phyloP scores from a whole-genome alignment of 2,888 invertebrate species.

The Zaprionus lineosus region DNA sequence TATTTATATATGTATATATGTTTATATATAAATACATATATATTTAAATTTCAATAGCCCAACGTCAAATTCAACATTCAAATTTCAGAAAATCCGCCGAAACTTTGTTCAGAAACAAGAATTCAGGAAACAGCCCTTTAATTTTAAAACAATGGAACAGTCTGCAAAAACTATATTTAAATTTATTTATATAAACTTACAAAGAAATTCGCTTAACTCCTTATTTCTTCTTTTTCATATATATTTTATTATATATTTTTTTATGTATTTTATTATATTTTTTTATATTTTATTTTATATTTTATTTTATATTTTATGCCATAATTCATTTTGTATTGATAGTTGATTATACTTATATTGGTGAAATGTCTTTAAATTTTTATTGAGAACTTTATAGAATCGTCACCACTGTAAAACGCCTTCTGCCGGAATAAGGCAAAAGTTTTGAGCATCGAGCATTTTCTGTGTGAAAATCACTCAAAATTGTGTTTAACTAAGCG shows the following conservation, averaged over 20 bases:
- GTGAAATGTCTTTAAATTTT: too few relatives aligned
- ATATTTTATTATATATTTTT: not conserved
- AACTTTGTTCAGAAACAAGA: not conserved
- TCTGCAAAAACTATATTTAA: too few relatives aligned
- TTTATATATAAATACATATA: too few relatives aligned
- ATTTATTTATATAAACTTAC: too few relatives aligned
- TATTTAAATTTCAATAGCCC: constrained; percentile 1
- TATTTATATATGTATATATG: too few relatives aligned
- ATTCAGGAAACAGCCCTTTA: not conserved
- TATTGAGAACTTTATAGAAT: not conserved
- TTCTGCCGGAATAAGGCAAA: constrained; percentile 49
- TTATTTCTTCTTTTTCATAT: not conserved
- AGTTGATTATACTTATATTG: too few relatives aligned
- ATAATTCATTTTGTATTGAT: too few relatives aligned
- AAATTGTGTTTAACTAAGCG: constrained; percentile 83
- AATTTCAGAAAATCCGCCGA: not conserved
- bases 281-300: not conserved
- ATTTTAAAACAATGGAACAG: not conserved
- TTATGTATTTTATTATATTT: not conserved
- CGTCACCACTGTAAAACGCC: constrained; percentile 47
- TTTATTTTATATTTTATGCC: not conserved
- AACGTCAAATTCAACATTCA: constrained; percentile 10
- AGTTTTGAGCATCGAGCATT: constrained; percentile 63
- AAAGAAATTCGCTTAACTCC: too few relatives aligned
- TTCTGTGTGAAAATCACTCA: constrained; percentile 81